phyloP scores from a whole-genome alignment of 2,888 invertebrate genomes.

The Synergus japonicus region DNA sequence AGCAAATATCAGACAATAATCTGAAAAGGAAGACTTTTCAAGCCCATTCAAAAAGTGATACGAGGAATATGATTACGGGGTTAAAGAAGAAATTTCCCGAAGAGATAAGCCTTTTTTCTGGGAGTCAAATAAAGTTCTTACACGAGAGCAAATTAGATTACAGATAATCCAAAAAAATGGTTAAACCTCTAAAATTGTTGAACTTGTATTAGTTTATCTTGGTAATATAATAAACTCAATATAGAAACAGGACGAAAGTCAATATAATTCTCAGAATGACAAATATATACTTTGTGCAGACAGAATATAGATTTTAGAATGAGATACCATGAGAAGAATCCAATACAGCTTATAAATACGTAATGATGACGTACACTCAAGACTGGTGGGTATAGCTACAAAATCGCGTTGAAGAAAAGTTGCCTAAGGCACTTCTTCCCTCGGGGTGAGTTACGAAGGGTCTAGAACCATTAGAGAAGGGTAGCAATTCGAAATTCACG shows the following conservation, averaged over 20 bases:
- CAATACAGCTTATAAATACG: not conserved
- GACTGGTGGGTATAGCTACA: slow-evolving; percentile 8
- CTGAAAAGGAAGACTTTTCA: not conserved
- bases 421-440: slow-evolving; percentile 11
- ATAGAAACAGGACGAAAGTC: too few species aligned
- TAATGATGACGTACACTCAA: slow-evolving; percentile 21
- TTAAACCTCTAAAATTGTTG: not conserved
- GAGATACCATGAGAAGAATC: not conserved
- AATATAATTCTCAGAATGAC: too few species aligned
- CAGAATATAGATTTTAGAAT: too few species aligned
- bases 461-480: slow-evolving; percentile 7
- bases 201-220: not conserved
- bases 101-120: not conserved
- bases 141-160: too few species aligned
- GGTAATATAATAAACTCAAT: too few species aligned
- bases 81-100: not conserved
- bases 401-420: slow-evolving; percentile 21
- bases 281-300: too few species aligned
- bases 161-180: not conserved
- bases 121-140: not conserved
- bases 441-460: slow-evolving; percentile 15
- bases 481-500: not conserved
- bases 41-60: not conserved
- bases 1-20: not conserved
- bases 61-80: not conserved